Conservation (phyloP, 2,888 invertebrate species). For the Ectemnius continuus region DNA sequence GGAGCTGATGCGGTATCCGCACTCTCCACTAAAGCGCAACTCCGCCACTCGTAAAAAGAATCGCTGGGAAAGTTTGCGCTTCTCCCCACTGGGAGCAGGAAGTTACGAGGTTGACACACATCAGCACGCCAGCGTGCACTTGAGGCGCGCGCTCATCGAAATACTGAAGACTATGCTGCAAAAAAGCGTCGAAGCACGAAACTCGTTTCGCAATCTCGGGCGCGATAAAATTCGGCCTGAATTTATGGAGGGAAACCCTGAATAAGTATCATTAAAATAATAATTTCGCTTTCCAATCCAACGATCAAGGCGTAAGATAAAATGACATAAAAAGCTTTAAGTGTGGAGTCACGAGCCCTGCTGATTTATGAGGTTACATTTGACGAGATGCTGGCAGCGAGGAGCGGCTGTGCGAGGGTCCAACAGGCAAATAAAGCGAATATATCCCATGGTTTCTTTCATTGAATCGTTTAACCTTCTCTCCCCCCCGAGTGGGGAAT, state of each 20-base stretch:
- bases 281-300: too few relatives aligned
- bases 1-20: constrained; percentile 27
- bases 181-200: not conserved
- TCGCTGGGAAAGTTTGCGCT: constrained; percentile 38
- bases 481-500: not conserved
- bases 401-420: too few relatives aligned
- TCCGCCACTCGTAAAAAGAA: constrained; percentile 48
- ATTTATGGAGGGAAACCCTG: not conserved
- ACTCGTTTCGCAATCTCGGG: not conserved
- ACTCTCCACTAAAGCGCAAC: constrained; percentile 38
- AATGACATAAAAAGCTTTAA: too few relatives aligned
- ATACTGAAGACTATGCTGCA: constrained; percentile 13
- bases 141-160: not conserved
- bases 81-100: constrained; percentile 21
- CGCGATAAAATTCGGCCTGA: not conserved
- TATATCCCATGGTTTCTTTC: constrained; percentile 17
- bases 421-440: constrained; percentile 14
- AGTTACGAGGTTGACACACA: constrained; percentile 11
- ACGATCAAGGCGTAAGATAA: not conserved
- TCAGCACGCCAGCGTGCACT: not conserved
- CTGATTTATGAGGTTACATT: too few relatives aligned
- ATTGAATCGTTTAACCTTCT: constrained; percentile 24
- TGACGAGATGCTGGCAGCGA: too few relatives aligned
- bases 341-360: too few relatives aligned
- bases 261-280: too few relatives aligned